Percentiles rank a stretch among this genome's conserved stretches.
These are phyloP conservation scores for Musca domestica DNA, from an alignment of 1,140 invertebrate species.

Conservation along the genomic window DNA sequence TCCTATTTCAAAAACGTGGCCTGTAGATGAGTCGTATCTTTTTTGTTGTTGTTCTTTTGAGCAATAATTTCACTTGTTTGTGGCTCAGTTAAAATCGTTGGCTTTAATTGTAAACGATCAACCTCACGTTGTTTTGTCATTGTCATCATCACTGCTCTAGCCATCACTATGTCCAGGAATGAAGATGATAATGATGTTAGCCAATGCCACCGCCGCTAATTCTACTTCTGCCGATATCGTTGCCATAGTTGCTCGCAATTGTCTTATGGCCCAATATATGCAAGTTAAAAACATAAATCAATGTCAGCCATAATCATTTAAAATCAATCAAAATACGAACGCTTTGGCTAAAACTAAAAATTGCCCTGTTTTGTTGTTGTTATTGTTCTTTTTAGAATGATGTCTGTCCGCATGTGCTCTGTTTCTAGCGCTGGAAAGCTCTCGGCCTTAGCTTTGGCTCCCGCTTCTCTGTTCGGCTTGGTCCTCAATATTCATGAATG, in stretches of 20 bases:
- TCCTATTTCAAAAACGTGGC: too few relatives aligned
- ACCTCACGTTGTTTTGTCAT: slow-evolving; percentile 6
- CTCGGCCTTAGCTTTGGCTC: too few relatives aligned
- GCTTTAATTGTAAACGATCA: background rate
- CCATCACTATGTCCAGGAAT: background rate
- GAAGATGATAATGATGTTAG: too few relatives aligned
- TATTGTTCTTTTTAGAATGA: slow-evolving; percentile 33
- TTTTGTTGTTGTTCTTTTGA: too few relatives aligned
- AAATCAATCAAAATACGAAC: slow-evolving; percentile 55
- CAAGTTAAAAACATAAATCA: slow-evolving; percentile 53
- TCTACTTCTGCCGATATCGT: background rate
- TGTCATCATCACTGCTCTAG: background rate
- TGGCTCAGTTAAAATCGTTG: background rate
- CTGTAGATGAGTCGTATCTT: too few relatives aligned
- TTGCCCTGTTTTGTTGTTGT: slow-evolving; percentile 36
- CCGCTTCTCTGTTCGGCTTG: background rate
- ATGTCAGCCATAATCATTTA: slow-evolving; percentile 55
- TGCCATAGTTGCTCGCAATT: slow-evolving; percentile 27
- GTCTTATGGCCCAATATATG: slow-evolving; percentile 49
- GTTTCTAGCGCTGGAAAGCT: too few relatives aligned
- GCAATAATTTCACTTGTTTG: background rate
- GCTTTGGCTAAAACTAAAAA: slow-evolving; percentile 50
- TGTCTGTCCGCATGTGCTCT: too few relatives aligned
- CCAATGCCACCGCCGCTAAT: background rate
- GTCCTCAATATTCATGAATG: slow-evolving; percentile 25